Conservation (phyloP, 2,113 vertebrate genomes). For the Hydrolagus affinis region DNA sequence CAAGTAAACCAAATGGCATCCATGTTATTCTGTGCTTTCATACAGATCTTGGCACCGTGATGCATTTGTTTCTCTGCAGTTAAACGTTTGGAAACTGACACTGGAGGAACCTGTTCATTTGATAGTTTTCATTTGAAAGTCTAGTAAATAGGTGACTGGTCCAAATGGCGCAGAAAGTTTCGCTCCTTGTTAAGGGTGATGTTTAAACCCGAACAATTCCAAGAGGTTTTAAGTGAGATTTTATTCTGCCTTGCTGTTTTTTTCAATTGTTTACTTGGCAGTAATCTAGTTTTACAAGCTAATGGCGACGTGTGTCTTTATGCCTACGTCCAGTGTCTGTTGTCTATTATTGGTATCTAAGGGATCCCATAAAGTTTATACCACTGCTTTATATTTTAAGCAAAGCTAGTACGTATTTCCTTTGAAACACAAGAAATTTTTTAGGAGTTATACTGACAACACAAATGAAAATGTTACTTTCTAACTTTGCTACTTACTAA, state of each 20-base stretch:
- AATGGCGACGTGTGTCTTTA: neutral
- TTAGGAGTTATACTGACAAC: neutral
- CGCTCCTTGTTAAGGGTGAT: no score
- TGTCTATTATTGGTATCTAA: slow-evolving; percentile 1
- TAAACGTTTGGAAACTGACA: neutral
- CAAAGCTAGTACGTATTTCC: no score
- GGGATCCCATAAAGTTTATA: neutral
- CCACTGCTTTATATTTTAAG: slow-evolving; percentile 11
- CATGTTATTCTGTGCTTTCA: neutral
- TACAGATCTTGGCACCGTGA: neutral
- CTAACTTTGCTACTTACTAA: neutral
- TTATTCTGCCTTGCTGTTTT: neutral
- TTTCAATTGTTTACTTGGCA: neutral
- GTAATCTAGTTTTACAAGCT: neutral
- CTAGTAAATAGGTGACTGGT: no score
- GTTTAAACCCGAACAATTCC: no score
- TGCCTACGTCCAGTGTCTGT: neutral
- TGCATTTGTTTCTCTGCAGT: neutral
- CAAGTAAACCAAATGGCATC: neutral
- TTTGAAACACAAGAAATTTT: no score
- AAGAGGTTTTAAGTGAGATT: no score
- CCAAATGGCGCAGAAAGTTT: no score
- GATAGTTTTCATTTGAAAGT: neutral
- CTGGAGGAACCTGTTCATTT: neutral
- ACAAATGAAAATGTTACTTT: neutral